Evolutionary conservation across 2,797 vertebrate genomes (phyloP).

Genomic region (Aotus griseimembra): DNA sequence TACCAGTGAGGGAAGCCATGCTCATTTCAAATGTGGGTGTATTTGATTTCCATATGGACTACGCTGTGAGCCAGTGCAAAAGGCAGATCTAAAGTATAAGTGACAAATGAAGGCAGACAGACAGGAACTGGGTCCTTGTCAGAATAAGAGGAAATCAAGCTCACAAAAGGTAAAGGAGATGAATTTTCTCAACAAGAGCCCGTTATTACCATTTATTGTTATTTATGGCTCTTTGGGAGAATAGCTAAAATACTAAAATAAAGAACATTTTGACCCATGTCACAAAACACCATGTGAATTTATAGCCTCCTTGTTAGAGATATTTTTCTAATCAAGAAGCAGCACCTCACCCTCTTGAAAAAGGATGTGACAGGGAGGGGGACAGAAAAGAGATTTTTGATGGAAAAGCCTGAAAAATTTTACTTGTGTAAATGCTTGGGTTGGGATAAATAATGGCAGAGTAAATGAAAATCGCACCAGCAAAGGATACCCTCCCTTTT

Average conservation of each 20-base stretch:
- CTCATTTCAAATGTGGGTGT: slow-evolving; percentile 47
- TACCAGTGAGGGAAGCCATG: background rate
- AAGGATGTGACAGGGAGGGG: background rate
- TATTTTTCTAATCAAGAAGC: slow-evolving; percentile 48
- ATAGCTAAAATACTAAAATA: slow-evolving; percentile 45
- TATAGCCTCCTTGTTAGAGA: slow-evolving; percentile 62
- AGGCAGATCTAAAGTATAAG: slow-evolving; percentile 21
- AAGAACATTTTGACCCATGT: slow-evolving; percentile 11
- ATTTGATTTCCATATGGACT: slow-evolving; percentile 55
- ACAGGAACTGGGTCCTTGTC: slow-evolving; percentile 54
- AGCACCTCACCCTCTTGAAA: background rate
- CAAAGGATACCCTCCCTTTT: background rate
- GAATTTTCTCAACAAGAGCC: slow-evolving; percentile 36
- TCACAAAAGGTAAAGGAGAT: slow-evolving; percentile 48
- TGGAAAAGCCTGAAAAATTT: slow-evolving; percentile 8
- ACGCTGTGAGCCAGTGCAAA: background rate
- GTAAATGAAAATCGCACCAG: slow-evolving; percentile 50
- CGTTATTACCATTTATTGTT: slow-evolving; percentile 39
- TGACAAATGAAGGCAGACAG: slow-evolving; percentile 61
- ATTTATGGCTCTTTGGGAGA: slow-evolving; percentile 62
- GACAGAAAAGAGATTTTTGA: background rate
- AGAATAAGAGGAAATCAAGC: slow-evolving; percentile 50
- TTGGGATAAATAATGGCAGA: slow-evolving; percentile 23
- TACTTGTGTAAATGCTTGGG: slow-evolving; percentile 43
- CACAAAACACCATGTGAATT: slow-evolving; percentile 66